A percentile compares a stretch with the other conserved stretches of the same genome.
phyloP scores from a whole-genome alignment of 2,113 vertebrate genomes.

The human (Homo sapiens) region GRCh38 chr18:13475001-13475500 shows the following conservation, averaged over 20 bases:
- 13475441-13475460: too few species aligned
- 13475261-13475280: too few species aligned
- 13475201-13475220: background rate
- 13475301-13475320: too few species aligned
- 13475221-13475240: background rate
- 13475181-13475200: background rate
- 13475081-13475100: background rate
- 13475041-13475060: background rate
- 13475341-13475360: too few species aligned
- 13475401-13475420: too few species aligned
- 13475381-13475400: too few species aligned
- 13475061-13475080: background rate
- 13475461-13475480: too few species aligned
- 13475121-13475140: background rate
- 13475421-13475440: too few species aligned
- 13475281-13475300: too few species aligned
- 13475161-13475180: background rate
- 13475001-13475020: background rate
- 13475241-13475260: background rate
- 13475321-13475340: too few species aligned
- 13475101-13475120: background rate
- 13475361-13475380: too few species aligned
- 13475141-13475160: background rate
- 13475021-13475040: background rate
- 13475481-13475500: too few species aligned